phyloP scores from a whole-genome alignment of 2,797 vertebrate species.

The Ctenopoma kingsleyae region DNA sequence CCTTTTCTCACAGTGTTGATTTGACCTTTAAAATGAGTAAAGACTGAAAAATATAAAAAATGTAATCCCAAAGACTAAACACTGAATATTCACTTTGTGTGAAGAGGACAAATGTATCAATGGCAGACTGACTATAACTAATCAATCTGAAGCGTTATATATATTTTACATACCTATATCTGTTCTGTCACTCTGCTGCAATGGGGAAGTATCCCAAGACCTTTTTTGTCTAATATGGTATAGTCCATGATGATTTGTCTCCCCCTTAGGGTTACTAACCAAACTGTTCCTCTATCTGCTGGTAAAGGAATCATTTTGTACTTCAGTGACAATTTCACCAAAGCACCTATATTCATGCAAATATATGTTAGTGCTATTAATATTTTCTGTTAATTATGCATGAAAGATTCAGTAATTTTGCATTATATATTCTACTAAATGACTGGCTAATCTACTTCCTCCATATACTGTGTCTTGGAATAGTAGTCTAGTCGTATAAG shows the following conservation, averaged over 20 bases:
- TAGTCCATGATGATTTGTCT: constrained; percentile 75
- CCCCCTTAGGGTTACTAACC: constrained; percentile 79
- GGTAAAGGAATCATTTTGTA: not conserved
- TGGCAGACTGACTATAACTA: not conserved
- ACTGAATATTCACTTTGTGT: not conserved
- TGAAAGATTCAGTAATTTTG: not conserved
- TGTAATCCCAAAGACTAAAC: not conserved
- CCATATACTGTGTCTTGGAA: constrained; percentile 2
- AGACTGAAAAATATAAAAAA: not conserved
- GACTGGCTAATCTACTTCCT: not conserved
- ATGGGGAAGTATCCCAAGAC: constrained; percentile 21
- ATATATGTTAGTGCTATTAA: not conserved
- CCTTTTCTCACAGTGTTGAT: not conserved
- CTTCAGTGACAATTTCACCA: constrained; percentile 1
- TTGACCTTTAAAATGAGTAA: not conserved
- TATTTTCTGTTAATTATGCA: not conserved
- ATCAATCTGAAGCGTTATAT: not conserved
- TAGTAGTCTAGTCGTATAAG: constrained; percentile 11
- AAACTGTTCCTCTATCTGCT: constrained; percentile 59
- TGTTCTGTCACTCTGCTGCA: constrained; percentile 3
- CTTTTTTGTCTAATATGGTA: constrained; percentile 36
- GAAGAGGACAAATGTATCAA: not conserved
- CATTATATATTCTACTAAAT: constrained; percentile 13
- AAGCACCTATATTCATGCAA: constrained; percentile 11
- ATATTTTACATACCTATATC: constrained; percentile 6